Evolutionary conservation across 2,797 vertebrate species (phyloP).

Genomic region (Crocidura indochinensis): DNA sequence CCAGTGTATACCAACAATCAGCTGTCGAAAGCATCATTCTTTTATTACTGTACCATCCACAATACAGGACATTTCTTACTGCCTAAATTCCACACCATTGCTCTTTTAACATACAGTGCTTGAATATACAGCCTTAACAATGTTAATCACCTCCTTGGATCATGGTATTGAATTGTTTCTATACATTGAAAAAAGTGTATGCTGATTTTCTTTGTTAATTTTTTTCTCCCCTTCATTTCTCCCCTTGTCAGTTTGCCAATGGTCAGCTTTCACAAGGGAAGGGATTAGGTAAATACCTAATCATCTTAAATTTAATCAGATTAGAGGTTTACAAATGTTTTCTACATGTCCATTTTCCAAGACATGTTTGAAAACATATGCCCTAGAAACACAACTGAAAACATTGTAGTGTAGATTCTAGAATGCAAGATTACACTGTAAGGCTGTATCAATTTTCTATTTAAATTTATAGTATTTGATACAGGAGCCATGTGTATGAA

Average conservation of each 20-base stretch:
- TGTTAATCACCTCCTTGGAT: constrained; percentile 92
- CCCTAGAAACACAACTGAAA: constrained; percentile 85
- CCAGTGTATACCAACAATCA: constrained; percentile 94
- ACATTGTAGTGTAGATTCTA: constrained; percentile 85
- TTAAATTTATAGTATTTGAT: constrained; percentile 86
- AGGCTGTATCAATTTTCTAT: constrained; percentile 79
- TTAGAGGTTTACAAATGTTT: constrained; percentile 91
- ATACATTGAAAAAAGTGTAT: constrained; percentile 89
- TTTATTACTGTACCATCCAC: constrained; percentile 91
- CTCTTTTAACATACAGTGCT: constrained; percentile 96
- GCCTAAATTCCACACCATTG: constrained; percentile 92
- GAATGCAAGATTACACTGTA: constrained; percentile 81
- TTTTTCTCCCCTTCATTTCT: constrained; percentile 77
- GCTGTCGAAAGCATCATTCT: constrained; percentile 92
- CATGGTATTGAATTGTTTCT: constrained; percentile 92
- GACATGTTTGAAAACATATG: constrained; percentile 83
- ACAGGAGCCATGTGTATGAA: constrained; percentile 85
- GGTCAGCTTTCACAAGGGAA: constrained; percentile 85
- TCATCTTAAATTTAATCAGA: constrained; percentile 86
- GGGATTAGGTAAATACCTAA: constrained; percentile 85
- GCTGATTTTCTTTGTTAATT: constrained; percentile 73
- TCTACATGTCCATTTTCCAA: constrained; percentile 88
- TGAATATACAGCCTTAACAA: constrained; percentile 97
- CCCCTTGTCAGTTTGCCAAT: constrained; percentile 82
- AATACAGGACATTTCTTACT: constrained; percentile 93